phyloP scores from a whole-genome alignment of 2,888 invertebrate species.

The Orthonevra nobilis region DNA sequence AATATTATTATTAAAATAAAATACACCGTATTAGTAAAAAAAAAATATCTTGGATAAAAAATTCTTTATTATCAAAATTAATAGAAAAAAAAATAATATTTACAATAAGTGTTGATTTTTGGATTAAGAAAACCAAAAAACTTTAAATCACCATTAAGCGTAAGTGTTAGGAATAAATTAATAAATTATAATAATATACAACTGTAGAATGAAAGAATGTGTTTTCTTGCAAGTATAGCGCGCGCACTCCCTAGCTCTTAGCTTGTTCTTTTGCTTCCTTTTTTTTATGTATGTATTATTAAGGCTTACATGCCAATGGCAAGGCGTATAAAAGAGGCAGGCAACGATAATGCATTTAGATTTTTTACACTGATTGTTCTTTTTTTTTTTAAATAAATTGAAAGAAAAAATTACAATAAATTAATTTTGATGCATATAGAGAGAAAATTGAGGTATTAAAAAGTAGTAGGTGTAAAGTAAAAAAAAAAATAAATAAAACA shows the following conservation, averaged over 20 bases:
- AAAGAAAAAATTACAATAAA: conserved; percentile 34
- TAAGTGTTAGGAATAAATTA: conserved; percentile 17
- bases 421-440: conserved; percentile 62
- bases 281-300: no score
- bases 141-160: conserved; percentile 23
- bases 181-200: conserved; percentile 8
- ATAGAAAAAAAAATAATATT: no score
- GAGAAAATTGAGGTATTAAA: no score
- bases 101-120: conserved; percentile 14
- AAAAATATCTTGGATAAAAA: conserved; percentile 11
- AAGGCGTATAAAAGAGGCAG: conserved; percentile 59
- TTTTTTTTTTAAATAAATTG: conserved; percentile 27
- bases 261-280: conserved; percentile 23
- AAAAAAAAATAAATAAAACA: conserved; percentile 51
- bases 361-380: conserved; percentile 44
- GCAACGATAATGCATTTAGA: conserved; percentile 54
- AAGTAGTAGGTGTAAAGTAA: no score
- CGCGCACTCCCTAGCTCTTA: conserved; percentile 21
- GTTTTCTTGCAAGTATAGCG: conserved; percentile 18
- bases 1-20: conserved; percentile 2
- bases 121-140: conserved; percentile 28
- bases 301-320: conserved; percentile 52
- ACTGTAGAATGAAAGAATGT: conserved; percentile 11
- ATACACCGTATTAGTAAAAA: conserved; percentile 48
- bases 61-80: conserved; percentile 24